Conservation (phyloP, 2,797 vertebrate species). For the Pampus argenteus region DNA sequence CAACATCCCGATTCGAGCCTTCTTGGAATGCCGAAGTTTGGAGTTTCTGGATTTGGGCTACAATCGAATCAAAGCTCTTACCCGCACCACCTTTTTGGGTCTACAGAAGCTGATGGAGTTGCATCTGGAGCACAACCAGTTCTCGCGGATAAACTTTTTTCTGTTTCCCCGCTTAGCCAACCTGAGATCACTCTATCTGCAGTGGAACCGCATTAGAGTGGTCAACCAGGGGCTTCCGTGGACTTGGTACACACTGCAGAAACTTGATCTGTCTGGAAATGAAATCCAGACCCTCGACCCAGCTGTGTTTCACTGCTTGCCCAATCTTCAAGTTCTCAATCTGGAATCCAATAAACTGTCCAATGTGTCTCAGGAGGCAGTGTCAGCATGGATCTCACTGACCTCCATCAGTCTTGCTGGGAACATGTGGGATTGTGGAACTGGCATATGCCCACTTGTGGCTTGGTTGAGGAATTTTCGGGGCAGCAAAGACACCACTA, state of each 20-base stretch:
- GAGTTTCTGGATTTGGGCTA: conserved; percentile 98
- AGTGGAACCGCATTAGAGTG: conserved; percentile 97
- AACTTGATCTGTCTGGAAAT: conserved; percentile 97
- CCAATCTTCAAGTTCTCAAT: conserved; percentile 97
- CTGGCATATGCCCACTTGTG: conserved; percentile 95
- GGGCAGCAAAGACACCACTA: conserved; percentile 95
- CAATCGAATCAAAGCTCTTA: conserved; percentile 95
- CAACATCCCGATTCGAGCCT: conserved; percentile 93
- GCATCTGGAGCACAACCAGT: conserved; percentile 98
- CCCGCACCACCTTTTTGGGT: conserved; percentile 96
- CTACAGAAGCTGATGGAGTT: conserved; percentile 95
- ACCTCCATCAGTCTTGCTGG: conserved; percentile 96
- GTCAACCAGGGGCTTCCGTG: conserved; percentile 97
- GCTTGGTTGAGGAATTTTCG: conserved; percentile 97
- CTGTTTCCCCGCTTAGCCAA: conserved; percentile 98
- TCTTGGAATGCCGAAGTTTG: conserved; percentile 96
- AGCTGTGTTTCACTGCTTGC: conserved; percentile 96
- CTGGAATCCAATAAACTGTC: conserved; percentile 99
- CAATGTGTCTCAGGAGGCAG: conserved; percentile 96
- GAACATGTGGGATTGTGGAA: conserved; percentile 98
- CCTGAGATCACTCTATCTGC: conserved; percentile 94
- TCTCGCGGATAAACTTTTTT: conserved; percentile 98
- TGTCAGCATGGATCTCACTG: conserved; percentile 96
- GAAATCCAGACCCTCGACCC: conserved; percentile 93
- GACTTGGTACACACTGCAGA: conserved; percentile 99